phyloP scores from a whole-genome alignment of 2,888 invertebrate species.

The Drosophila helvetica region DNA sequence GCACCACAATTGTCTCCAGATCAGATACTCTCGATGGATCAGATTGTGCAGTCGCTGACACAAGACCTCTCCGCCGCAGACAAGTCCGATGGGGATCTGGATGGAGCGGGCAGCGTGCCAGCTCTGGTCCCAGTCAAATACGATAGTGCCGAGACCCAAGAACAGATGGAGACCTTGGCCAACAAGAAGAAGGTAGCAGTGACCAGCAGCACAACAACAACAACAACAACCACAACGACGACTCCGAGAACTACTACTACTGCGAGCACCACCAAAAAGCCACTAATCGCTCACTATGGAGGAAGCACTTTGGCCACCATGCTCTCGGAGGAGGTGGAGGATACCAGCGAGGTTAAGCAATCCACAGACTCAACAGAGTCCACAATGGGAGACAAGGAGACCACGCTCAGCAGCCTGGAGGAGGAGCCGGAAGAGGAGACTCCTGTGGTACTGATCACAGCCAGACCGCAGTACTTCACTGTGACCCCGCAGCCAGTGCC shows the following conservation, averaged over 20 bases:
- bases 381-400: slow-evolving; percentile 21
- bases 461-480: slow-evolving; percentile 63
- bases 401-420: slow-evolving; percentile 52
- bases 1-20: slow-evolving; percentile 67
- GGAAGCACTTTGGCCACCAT: slow-evolving; percentile 67
- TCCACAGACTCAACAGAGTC: slow-evolving; percentile 50
- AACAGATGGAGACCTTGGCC: slow-evolving; percentile 53
- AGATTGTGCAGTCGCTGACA: slow-evolving; percentile 81
- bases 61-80: slow-evolving; percentile 59
- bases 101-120: background rate
- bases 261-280: slow-evolving; percentile 44
- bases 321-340: slow-evolving; percentile 57
- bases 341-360: slow-evolving; percentile 28
- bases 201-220: slow-evolving; percentile 4
- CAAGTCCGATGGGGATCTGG: slow-evolving; percentile 41
- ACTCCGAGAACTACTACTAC: slow-evolving; percentile 15
- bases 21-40: slow-evolving; percentile 80
- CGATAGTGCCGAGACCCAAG: slow-evolving; percentile 53
- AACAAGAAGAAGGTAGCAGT: slow-evolving; percentile 56
- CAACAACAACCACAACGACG: slow-evolving; percentile 8
- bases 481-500: slow-evolving; percentile 43
- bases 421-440: slow-evolving; percentile 53
- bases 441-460: slow-evolving; percentile 66
- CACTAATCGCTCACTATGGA: slow-evolving; percentile 53
- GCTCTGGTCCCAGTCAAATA: slow-evolving; percentile 52